Conservation (phyloP, 2,888 invertebrate genomes). For the Tetranychus truncatus region DNA sequence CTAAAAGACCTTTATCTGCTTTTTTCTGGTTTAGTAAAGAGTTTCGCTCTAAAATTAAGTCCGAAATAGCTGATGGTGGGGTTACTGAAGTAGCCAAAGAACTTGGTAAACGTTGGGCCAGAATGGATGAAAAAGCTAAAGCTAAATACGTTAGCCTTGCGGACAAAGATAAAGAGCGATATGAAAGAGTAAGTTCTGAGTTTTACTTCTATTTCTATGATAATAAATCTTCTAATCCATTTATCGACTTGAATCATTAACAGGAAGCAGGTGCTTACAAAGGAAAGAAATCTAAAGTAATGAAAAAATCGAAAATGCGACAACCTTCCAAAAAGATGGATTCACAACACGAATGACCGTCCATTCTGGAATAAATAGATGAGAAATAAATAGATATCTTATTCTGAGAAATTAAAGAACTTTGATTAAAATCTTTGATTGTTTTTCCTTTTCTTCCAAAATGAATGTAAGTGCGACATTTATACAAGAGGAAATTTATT, state of each 20-base stretch:
- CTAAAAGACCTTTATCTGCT: conserved; percentile 93
- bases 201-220: not conserved
- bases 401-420: too few relatives aligned
- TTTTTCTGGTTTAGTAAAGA: conserved; percentile 99
- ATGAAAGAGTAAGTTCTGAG: conserved; percentile 57
- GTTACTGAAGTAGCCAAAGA: conserved; percentile 93
- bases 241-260: not conserved
- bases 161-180: conserved; percentile 84
- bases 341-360: too few relatives aligned
- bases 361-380: too few relatives aligned
- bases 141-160: conserved; percentile 77
- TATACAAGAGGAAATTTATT: too few relatives aligned
- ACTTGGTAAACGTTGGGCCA: conserved; percentile 80
- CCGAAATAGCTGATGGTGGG: conserved; percentile 70
- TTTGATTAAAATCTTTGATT: too few relatives aligned
- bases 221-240: not conserved
- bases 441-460: too few relatives aligned
- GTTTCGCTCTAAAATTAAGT: conserved; percentile 80
- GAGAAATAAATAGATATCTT: too few relatives aligned
- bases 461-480: too few relatives aligned
- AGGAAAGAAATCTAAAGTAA: not conserved
- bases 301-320: not conserved
- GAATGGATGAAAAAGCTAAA: conserved; percentile 59
- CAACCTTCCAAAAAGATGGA: too few relatives aligned
- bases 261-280: not conserved